Percentiles rank a stretch among this genome's conserved stretches.
Evolutionary conservation across 2,888 invertebrate genomes (phyloP).

Genomic region (Cheilosia impressa): DNA sequence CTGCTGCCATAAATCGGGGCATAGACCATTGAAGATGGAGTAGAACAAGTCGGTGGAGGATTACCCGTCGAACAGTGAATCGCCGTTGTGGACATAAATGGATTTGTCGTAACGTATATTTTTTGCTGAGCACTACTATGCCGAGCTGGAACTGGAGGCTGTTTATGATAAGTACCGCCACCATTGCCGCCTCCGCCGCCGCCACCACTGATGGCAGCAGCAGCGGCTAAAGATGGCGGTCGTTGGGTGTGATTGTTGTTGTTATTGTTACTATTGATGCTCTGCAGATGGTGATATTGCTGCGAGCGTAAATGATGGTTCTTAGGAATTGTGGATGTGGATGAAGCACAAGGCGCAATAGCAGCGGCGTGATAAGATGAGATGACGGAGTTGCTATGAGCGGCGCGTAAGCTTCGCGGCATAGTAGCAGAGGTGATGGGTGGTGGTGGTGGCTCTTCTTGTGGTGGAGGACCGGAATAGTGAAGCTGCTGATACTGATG

Average conservation of each 20-base stretch:
- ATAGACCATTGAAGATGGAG: slow-evolving; percentile 78
- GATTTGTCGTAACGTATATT: slow-evolving; percentile 84
- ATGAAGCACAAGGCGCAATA: slow-evolving; percentile 78
- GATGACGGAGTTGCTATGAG: slow-evolving; percentile 54
- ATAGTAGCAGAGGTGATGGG: slow-evolving; percentile 81
- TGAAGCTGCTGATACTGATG: slow-evolving; percentile 77
- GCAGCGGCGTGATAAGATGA: slow-evolving; percentile 77
- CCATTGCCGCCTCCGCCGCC: not conserved
- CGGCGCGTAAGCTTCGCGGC: slow-evolving; percentile 78
- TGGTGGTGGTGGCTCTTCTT: slow-evolving; percentile 83
- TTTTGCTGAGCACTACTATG: slow-evolving; percentile 83
- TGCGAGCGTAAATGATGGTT: slow-evolving; percentile 78
- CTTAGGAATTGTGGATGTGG: slow-evolving; percentile 81
- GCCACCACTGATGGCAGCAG: slow-evolving; percentile 20
- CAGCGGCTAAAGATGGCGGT: slow-evolving; percentile 45
- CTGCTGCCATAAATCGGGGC: slow-evolving; percentile 71
- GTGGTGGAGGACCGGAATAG: slow-evolving; percentile 82
- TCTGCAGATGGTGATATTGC: slow-evolving; percentile 75
- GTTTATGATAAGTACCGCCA: slow-evolving; percentile 77
- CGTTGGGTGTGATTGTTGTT: slow-evolving; percentile 77
- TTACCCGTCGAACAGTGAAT: slow-evolving; percentile 81
- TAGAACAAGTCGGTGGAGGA: slow-evolving; percentile 80
- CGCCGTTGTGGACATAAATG: slow-evolving; percentile 83
- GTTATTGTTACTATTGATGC: slow-evolving; percentile 76
- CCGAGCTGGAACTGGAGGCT: slow-evolving; percentile 82